Base-by-base conservation (phyloP, 2,113 vertebrate species). In the Daphoenositta chrysoptera region DNA sequence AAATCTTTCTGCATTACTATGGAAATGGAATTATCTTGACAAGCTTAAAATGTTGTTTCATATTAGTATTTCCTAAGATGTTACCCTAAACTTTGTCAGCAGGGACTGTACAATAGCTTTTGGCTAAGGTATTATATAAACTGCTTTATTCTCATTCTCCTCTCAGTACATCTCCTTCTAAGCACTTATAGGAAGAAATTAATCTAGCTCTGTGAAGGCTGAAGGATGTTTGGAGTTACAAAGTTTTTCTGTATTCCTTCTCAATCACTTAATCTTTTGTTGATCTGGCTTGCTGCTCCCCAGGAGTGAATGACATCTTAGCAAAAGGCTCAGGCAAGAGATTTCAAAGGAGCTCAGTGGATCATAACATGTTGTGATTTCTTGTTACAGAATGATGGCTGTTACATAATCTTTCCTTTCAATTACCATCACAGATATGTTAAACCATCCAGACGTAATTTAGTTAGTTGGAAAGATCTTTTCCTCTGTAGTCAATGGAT, bases 11-110 rank as follows among this genome's bases (percentile, higher is more conserved):
- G 68, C 76, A 71, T 89, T 96, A 57, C 61, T 96, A 48, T 78
- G 76, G 90, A 92, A 96, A 87, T 78, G 33, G 77, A 91, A 96
- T 89, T 76, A 90, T 92, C 56, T 72, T 95, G 70, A 79, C 18
- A 92, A 90, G 57, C 30, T 91, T 83, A 96, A 96, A 91, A 92
- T 13, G 70, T 78, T 96, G 72, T 94, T 97, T 97, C 69, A 37
- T 86, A 79, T 79, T 83, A 93, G 44, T 82, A 94, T 96, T 95
- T 96, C 64, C 70, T 80, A 20, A 94, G 69, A 86, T 63, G 23
- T 90, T 94, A 56, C 8, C 18, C 84, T 76, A 89, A 79, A 72
- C 48, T 80, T 54, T 44, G 21, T 78, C 61, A 81, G 30, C 15
- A 66, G 76, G 65, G 65, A 94, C 28, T 40, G 69, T 42, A 71